Conservation (phyloP, 2,888 invertebrate species). For the Cephonodes hylas region DNA sequence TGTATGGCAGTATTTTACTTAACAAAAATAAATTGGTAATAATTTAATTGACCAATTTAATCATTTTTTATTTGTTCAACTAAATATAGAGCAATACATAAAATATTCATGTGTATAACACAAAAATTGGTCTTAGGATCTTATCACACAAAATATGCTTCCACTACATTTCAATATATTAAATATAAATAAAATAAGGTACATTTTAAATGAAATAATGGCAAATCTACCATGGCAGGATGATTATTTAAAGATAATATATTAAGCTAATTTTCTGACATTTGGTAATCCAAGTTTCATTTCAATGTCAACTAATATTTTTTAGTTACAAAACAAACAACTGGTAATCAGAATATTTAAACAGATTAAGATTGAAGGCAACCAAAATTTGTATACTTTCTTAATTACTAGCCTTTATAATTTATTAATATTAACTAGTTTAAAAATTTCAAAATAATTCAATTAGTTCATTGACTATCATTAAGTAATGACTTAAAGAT, state of each 20-base stretch:
- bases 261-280: background rate
- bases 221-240: constrained; percentile 17
- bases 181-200: constrained; percentile 11
- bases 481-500: background rate
- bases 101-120: background rate
- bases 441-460: background rate
- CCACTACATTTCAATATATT: background rate
- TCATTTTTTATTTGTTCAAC: too few relatives aligned
- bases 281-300: too few relatives aligned
- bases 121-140: background rate
- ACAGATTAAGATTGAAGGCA: background rate
- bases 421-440: background rate
- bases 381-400: background rate
- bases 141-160: background rate
- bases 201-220: background rate
- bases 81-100: background rate
- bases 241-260: background rate
- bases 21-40: too few relatives aligned
- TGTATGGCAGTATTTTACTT: too few relatives aligned
- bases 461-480: background rate
- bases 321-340: too few relatives aligned
- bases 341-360: background rate
- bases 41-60: too few relatives aligned
- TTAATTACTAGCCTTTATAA: background rate
- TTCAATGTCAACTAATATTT: too few relatives aligned